Evolutionary conservation across 2,797 vertebrate species (phyloP).

Genomic region (Typhlichthys subterraneus): DNA sequence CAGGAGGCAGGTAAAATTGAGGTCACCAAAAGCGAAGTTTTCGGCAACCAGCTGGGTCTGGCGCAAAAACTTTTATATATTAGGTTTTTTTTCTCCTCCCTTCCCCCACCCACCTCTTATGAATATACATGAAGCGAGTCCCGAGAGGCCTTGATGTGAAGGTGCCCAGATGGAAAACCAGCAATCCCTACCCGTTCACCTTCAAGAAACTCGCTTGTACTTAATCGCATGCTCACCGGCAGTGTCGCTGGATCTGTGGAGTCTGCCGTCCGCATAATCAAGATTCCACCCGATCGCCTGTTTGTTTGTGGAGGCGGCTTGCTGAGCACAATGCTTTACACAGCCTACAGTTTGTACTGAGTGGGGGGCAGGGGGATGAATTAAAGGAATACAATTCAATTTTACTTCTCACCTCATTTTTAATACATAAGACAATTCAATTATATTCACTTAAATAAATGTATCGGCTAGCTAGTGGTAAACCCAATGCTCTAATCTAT

Average conservation of each 20-base stretch:
- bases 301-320: conserved; percentile 9
- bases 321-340: conserved; percentile 8
- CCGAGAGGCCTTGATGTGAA: conserved; percentile 67
- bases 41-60: conserved; percentile 76
- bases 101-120: conserved; percentile 65
- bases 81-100: conserved; percentile 3
- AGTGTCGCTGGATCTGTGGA: conserved; percentile 45
- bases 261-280: conserved; percentile 2
- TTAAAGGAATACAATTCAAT: conserved; percentile 43
- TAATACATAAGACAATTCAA: conserved; percentile 24
- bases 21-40: conserved; percentile 75
- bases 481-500: not conserved
- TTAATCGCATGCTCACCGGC: conserved; percentile 56
- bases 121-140: conserved; percentile 78
- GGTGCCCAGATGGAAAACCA: conserved; percentile 78
- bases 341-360: conserved; percentile 36
- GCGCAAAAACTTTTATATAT: conserved; percentile 57
- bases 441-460: conserved; percentile 15
- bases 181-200: conserved; percentile 74
- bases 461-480: conserved; percentile 9
- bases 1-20: conserved; percentile 65
- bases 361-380: conserved; percentile 21
- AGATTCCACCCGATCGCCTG: conserved; percentile 26
- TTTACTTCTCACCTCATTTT: conserved; percentile 22
- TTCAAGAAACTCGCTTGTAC: conserved; percentile 66